These are phyloP conservation scores for Asteroscopus sphinx DNA, from an alignment of 2,888 invertebrate genomes.

Conservation along the genomic window DNA sequence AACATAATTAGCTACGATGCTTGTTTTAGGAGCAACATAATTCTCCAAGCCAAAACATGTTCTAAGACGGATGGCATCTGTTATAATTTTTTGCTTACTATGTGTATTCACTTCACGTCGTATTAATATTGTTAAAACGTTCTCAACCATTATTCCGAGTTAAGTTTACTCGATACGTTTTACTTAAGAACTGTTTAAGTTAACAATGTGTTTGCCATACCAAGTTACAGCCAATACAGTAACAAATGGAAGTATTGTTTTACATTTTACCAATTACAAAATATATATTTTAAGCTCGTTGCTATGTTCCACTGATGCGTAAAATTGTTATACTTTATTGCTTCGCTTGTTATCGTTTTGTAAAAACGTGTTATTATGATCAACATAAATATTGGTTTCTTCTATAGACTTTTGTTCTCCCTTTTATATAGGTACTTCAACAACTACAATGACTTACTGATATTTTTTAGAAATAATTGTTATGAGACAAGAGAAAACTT, in stretches of 20 bases:
- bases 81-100: conserved; percentile 68
- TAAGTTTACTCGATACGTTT: conserved; percentile 67
- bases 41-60: conserved; percentile 33
- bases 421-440: conserved; percentile 27
- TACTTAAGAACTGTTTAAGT: conserved; percentile 63
- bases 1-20: conserved; percentile 33
- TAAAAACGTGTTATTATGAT: conserved; percentile 57
- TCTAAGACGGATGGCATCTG: conserved; percentile 40
- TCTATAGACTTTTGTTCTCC: conserved; percentile 34
- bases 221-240: conserved; percentile 71
- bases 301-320: conserved; percentile 69
- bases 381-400: conserved; percentile 46
- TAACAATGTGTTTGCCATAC: conserved; percentile 69
- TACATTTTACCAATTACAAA: conserved; percentile 73
- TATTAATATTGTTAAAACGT: conserved; percentile 80
- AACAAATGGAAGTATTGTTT: conserved; percentile 79
- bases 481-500: not conserved
- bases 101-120: conserved; percentile 60
- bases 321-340: conserved; percentile 68
- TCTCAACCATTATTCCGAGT: conserved; percentile 73
- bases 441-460: conserved; percentile 6
- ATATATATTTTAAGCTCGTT: conserved; percentile 67
- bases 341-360: conserved; percentile 57
- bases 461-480: conserved; percentile 24
- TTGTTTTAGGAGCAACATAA: conserved; percentile 36